phyloP scores from a whole-genome alignment of 35 echinoderm and acorn worm genomes.

The Ophioderma brevispina region DNA sequence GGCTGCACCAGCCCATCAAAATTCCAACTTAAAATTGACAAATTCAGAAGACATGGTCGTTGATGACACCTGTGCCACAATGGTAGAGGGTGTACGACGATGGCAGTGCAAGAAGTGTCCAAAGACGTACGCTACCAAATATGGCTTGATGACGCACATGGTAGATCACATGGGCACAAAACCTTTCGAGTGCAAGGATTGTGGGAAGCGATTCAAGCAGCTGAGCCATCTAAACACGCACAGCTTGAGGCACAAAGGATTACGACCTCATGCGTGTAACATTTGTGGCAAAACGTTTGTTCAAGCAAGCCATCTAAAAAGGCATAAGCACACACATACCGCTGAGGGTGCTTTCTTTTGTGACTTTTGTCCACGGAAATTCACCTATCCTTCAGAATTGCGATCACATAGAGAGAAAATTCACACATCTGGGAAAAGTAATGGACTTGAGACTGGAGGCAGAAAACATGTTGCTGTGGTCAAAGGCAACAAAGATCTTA shows the following conservation, averaged over 20 bases:
- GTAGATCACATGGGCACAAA: constrained; percentile 58
- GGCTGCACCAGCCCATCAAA: neutral
- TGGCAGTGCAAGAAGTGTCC: constrained; percentile 69
- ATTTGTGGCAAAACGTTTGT: constrained; percentile 31
- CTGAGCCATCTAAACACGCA: constrained; percentile 64
- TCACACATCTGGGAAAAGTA: neutral
- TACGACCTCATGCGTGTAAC: constrained; percentile 21
- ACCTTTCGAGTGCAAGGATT: constrained; percentile 49
- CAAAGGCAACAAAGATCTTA: neutral
- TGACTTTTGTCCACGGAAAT: neutral
- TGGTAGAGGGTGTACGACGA: constrained; percentile 3
- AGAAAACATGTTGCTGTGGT: neutral
- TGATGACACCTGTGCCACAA: neutral
- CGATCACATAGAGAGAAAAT: neutral
- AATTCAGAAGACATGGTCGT: neutral
- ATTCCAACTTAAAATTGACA: neutral
- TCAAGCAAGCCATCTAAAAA: constrained; percentile 32
- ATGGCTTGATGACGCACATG: constrained; percentile 48
- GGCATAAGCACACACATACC: constrained; percentile 30
- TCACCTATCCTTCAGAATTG: neutral
- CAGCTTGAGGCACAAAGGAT: constrained; percentile 18
- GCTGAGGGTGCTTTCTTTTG: neutral
- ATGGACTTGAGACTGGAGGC: neutral
- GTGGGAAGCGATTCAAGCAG: constrained; percentile 67
- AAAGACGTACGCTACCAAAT: constrained; percentile 61